phyloP scores from a whole-genome alignment of 1,140 invertebrate genomes.

The Papilio glaucus region DNA sequence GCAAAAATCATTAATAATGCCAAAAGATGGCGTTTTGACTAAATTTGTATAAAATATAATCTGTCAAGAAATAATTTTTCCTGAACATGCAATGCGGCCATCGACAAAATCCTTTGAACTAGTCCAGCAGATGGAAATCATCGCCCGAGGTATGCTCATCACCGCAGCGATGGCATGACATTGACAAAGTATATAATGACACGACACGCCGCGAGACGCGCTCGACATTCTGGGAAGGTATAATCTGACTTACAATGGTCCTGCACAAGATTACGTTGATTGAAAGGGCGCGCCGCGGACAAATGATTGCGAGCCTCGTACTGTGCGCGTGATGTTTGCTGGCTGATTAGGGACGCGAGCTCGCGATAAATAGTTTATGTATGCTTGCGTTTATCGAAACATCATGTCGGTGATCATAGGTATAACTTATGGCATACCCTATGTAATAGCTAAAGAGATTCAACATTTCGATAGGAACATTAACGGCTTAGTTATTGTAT shows the following conservation, averaged over 20 bases:
- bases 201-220: not conserved
- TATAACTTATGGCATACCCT: not conserved
- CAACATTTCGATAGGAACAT: not conserved
- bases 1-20: too few species aligned
- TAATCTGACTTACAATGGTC: constrained; percentile 26
- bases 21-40: too few species aligned
- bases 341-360: constrained; percentile 4
- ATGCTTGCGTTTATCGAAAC: constrained; percentile 1
- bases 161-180: constrained; percentile 26
- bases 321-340: constrained; percentile 17
- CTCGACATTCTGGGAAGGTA: not conserved
- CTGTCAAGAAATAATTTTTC: not conserved
- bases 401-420: not conserved
- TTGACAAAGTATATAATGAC: constrained; percentile 36
- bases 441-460: not conserved
- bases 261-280: constrained; percentile 35
- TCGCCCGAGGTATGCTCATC: not conserved
- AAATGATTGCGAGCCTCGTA: constrained; percentile 24
- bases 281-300: constrained; percentile 33
- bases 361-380: not conserved
- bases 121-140: not conserved
- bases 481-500: not conserved
- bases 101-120: not conserved
- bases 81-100: not conserved
- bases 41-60: not conserved